Conservation (phyloP, 2,113 vertebrate genomes). For the Zosterops lateralis region DNA sequence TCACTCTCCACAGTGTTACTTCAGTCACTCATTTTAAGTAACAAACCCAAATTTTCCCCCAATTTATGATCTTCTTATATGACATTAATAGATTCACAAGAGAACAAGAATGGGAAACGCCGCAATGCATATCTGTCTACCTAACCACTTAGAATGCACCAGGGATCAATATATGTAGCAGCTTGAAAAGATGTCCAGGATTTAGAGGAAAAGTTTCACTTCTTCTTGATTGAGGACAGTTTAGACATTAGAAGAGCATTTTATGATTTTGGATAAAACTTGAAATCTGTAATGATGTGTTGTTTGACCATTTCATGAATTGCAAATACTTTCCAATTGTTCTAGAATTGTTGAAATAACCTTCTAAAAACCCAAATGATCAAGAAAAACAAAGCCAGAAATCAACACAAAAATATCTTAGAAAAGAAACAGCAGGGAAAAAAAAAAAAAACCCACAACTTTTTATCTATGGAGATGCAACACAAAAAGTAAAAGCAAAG, state of each 20-base stretch:
- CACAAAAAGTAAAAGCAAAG: background rate
- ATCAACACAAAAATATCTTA: background rate
- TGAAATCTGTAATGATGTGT: background rate
- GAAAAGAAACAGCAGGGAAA: background rate
- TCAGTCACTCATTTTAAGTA: background rate
- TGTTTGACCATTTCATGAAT: background rate
- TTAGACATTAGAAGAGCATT: background rate
- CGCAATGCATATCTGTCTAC: background rate
- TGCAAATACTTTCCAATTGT: background rate
- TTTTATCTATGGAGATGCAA: background rate
- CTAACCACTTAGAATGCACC: background rate
- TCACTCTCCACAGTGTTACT: background rate
- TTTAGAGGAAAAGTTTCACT: background rate
- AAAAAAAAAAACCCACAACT: too few relatives aligned
- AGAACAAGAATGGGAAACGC: background rate
- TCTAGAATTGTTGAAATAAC: background rate
- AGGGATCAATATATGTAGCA: background rate
- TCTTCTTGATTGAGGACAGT: background rate
- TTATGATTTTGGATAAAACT: background rate
- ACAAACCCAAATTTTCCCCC: background rate
- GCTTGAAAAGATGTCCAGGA: background rate
- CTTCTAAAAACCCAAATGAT: background rate
- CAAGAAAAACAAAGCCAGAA: background rate
- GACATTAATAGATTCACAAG: background rate
- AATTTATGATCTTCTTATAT: background rate